Base-by-base conservation (phyloP, 2,113 vertebrate genomes). In the Perca schrenkii region DNA sequence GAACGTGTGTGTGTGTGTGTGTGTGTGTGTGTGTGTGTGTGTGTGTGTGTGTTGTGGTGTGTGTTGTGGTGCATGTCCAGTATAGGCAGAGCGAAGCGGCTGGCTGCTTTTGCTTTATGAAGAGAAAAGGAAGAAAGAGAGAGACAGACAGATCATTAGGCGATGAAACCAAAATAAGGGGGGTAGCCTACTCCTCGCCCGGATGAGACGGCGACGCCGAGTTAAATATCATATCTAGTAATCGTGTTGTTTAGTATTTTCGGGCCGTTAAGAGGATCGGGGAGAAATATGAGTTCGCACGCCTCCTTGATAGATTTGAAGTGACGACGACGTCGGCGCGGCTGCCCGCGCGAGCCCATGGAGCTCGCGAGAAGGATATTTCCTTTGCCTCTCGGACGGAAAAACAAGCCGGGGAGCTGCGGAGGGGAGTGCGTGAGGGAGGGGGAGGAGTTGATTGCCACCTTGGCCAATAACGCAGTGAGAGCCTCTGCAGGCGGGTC, bases 301-400 rank as follows among this genome's bases (percentile, higher is more conserved):
- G 87, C 91, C 86, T 91, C 82, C 84, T 40, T 92, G 83, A 84
- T 88, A 83, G 90, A 92, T 91, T 86, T 74, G 88, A 86, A 80
- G 86, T 86, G 87, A 84, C 88, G 83, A 79, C 79, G 61, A 52
- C 50, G 4, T 22, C 43, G 62, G 85, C 89, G 86, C 90, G 84
- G 77, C 92, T 82, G 71, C 63, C 72, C 22, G 79, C 86, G 90
- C 90, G 88, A 87, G 88, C 87, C 85, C 69, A 84, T 52, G 71
- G 85, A 89, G 90, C 90, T 87, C 84, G 89, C 82, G 91, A 85
- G 90, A 88, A 91, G 91, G 86, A 91, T 89, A 80, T 94, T 94
- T 94, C 94, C 94, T 90, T 90, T 90, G 28, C 95, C 95, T 92
- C 83, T 68, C 86, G 79, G 88, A 91, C 79, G 61, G 91, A 93